Evolutionary conservation across 2,113 vertebrate genomes (phyloP), one percentile per base, ranked within the genome.

Genomic region (Dasypus novemcinctus): DNA sequence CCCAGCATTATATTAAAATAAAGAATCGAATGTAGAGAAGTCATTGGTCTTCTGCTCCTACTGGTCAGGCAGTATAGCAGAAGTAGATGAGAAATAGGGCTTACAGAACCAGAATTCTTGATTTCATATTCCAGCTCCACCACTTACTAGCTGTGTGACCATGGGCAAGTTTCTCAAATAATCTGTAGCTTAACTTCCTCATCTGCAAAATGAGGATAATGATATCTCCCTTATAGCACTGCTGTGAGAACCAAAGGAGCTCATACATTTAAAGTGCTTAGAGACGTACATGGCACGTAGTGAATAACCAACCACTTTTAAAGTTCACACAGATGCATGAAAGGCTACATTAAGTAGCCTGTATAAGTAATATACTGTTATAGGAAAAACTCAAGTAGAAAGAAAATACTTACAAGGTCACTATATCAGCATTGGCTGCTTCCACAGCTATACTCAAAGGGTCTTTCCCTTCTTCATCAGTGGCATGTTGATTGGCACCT

Each of bases 351-450:
- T 80, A 80, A 59, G n/a, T 38, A 82, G 36, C 11, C 5, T 49
- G 8, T 68, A 59, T 4, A 82, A 63, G 54, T 57, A 75, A 78
- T 46, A 81, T 0, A 46, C 0, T 81, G 4, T 17, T 17, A 59
- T 38, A 10, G 41, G 5, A 89, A 96, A 75, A 31, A 90, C 36
- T 23, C 23, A 71, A 90, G 64, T 7, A 12, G 72, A 68, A 96
- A 90, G 0, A 5, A 74, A 18, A 74, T 18, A 99, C 99, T 99
- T 97, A 99, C 99, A 99, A 95, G 0, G 99, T 99, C 91, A 99
- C 99, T 10, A 99, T 99, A 89, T 99, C 99, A 14, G 99, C 99
- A 84, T 99, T 99, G 94, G 99, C 99, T 4, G 99, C 99, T 87
- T 99, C 99, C 96, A 99, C 99, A 4, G 99, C 99, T 84, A 99